A percentile compares a stretch with the other conserved stretches of the same genome.
Conservation (phyloP, 2,888 invertebrate genomes). For the Acronicta aceris region DNA sequence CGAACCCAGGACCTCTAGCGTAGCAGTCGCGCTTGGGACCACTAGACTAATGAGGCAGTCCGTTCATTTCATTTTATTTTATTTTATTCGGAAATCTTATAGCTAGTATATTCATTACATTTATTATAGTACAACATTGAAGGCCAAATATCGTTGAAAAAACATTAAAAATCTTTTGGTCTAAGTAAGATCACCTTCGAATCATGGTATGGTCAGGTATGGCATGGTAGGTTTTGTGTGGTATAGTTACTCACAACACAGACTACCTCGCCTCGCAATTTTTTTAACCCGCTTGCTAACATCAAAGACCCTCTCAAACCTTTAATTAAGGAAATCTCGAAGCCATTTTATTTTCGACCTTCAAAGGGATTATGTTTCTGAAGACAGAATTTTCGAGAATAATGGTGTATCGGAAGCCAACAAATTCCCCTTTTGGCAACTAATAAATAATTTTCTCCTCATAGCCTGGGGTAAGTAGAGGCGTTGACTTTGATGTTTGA, state of each 20-base stretch:
- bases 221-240: no score
- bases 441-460: constrained; percentile 78
- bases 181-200: no score
- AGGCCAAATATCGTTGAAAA: no score
- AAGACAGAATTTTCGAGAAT: constrained; percentile 45
- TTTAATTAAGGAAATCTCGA: constrained; percentile 66
- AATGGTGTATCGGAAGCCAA: constrained; percentile 60
- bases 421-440: constrained; percentile 69
- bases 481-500: constrained; percentile 80
- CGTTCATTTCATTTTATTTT: no score
- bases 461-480: constrained; percentile 54
- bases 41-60: no score
- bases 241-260: constrained; percentile 2
- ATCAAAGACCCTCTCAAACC: constrained; percentile 53
- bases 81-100: no score
- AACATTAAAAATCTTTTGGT: no score
- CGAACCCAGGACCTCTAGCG: no score
- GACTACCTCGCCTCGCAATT: constrained; percentile 20
- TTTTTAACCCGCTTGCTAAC: constrained; percentile 37
- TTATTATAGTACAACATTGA: no score
- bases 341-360: constrained; percentile 57
- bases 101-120: no score
- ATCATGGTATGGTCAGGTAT: no score
- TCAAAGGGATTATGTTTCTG: constrained; percentile 61
- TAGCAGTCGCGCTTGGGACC: no score